Evolutionary conservation across 2,888 invertebrate genomes (phyloP), one percentile per base, ranked within the genome.

Genomic region (Leptopterna dolabrata): DNA sequence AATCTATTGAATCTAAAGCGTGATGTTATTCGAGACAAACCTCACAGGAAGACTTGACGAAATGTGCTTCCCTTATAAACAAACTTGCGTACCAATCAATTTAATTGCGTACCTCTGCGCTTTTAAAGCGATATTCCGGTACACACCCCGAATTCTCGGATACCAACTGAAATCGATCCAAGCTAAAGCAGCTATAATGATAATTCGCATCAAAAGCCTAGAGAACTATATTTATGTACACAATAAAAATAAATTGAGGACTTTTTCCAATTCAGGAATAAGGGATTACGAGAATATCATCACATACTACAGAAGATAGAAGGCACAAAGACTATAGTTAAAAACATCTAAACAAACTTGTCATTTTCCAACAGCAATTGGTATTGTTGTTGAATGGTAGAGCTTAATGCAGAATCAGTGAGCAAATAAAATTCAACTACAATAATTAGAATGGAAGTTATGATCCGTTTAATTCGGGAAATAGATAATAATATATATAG

Each of bases 281-380:
- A 71, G 2, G 16, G n/a, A 29, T 47, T 76, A 55, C 6, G 85
- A 63, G 86, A 78, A 55, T 51, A 76, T 76, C 78, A 78, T 78
- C 78, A 86, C 86, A 63, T 63, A 86, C 86, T 86, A 86, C 76
- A 41, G 51, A 86, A 86, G 78, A 71, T 83, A 78, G 86, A 86
- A 86, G 86, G 86, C 86, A 86, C 86, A 71, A 78, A 86, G 76
- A 86, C 86, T 86, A 86, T 78, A 86, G 78, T 76, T 86, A 86
- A 51, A 76, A 45, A 71, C 73, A 43, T 71, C 70, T 84, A 45
- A 63, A 70, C 41, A 19, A 71, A 47, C 84, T 84, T 43, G 27
- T 63, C 30, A 29, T 51, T 36, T 43, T 19, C 71, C 29, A 71
- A 81, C 78, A 78, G 45, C 82, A 41, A 29, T 16, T 81, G 2